Conservation (phyloP, 2,797 vertebrate species). For the Geotrypetes seraphini region DNA sequence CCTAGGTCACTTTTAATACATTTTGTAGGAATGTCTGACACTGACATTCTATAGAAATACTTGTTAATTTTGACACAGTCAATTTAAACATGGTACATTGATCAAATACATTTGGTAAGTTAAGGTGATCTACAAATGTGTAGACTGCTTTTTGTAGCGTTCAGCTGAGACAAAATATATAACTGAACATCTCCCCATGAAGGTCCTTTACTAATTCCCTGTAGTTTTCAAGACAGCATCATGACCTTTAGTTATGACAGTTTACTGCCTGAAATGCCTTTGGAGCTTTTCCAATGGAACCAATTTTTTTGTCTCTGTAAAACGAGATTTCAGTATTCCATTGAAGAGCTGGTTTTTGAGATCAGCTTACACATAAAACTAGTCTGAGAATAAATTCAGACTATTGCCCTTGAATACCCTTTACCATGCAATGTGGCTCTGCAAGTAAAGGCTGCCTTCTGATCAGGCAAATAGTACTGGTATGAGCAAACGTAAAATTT, state of each 20-base stretch:
- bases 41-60: slow-evolving; percentile 1
- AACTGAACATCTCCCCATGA: slow-evolving; percentile 17
- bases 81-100: slow-evolving; percentile 21
- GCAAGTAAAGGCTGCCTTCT: too few species aligned
- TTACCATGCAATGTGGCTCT: too few species aligned
- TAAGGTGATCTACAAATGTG: slow-evolving; percentile 17
- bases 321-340: slow-evolving; percentile 31
- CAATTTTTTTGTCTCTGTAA: slow-evolving; percentile 50
- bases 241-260: slow-evolving; percentile 37
- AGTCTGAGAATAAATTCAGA: slow-evolving; percentile 29
- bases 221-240: slow-evolving; percentile 17
- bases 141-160: slow-evolving; percentile 14
- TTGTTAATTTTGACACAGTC: slow-evolving; percentile 37
- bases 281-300: slow-evolving; percentile 43
- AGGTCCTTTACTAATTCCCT: slow-evolving; percentile 25
- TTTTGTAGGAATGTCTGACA: slow-evolving; percentile 1
- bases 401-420: slow-evolving; percentile 21
- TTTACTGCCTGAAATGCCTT: slow-evolving; percentile 50
- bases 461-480: too few species aligned
- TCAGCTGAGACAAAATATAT: slow-evolving; percentile 15
- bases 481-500: too few species aligned
- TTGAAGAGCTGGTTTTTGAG: slow-evolving; percentile 34
- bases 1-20: too few species aligned
- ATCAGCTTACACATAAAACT: slow-evolving; percentile 34
- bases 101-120: slow-evolving; percentile 25